phyloP scores from a whole-genome alignment of 2,113 vertebrate genomes.

The Sciurus niger region DNA sequence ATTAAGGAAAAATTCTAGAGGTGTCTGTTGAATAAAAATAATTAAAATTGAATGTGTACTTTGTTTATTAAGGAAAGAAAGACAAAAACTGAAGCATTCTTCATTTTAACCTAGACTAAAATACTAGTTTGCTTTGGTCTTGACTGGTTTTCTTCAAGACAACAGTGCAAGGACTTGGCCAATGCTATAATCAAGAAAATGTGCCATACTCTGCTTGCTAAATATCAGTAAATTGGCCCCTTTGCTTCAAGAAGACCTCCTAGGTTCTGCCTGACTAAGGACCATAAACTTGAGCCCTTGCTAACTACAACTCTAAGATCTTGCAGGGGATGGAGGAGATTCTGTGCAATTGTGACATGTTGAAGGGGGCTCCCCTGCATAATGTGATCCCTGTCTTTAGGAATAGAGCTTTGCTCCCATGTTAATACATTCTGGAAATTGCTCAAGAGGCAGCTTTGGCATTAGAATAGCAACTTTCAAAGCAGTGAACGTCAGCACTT shows the following conservation, averaged over 20 bases:
- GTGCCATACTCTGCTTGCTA: constrained; percentile 63
- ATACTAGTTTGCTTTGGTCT: constrained; percentile 63
- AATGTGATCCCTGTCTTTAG: constrained; percentile 83
- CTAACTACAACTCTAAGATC: constrained; percentile 70
- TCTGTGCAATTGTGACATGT: constrained; percentile 65
- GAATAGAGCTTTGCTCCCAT: constrained; percentile 81
- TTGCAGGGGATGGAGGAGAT: constrained; percentile 40
- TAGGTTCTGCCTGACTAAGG: constrained; percentile 71
- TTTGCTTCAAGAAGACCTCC: constrained; percentile 78
- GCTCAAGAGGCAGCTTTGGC: constrained; percentile 86
- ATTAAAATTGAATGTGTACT: constrained; percentile 47
- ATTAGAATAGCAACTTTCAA: constrained; percentile 85
- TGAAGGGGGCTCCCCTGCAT: constrained; percentile 81
- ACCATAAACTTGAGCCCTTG: constrained; percentile 55
- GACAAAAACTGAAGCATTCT: constrained; percentile 42
- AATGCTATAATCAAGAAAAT: constrained; percentile 52
- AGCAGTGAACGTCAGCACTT: constrained; percentile 85
- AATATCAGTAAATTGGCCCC: constrained; percentile 64
- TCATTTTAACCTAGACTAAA: constrained; percentile 50
- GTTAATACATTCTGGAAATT: constrained; percentile 87
- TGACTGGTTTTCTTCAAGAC: constrained; percentile 64
- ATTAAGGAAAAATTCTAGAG: background rate
- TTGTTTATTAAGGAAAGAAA: constrained; percentile 28
- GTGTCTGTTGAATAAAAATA: constrained; percentile 27
- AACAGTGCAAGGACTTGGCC: constrained; percentile 50